These are phyloP conservation scores for Torymus aiolomorphi DNA, from an alignment of 2,888 invertebrate genomes.

Conservation along the genomic window DNA sequence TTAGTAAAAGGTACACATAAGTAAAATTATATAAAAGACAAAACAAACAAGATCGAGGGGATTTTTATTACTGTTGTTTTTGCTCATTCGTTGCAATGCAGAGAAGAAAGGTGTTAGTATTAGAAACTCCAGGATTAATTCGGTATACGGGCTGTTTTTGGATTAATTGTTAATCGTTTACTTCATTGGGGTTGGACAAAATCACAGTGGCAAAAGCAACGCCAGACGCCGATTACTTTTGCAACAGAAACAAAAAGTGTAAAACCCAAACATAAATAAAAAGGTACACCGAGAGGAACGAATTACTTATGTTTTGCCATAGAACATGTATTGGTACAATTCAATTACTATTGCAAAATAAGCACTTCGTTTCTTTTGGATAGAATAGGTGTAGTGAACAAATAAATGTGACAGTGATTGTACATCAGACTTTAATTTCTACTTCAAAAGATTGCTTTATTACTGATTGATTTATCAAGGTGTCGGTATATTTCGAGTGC, in stretches of 20 bases:
- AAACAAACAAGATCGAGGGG: slow-evolving; percentile 36
- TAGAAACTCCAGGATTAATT: neutral
- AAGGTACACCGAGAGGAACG: slow-evolving; percentile 1
- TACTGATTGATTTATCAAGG: slow-evolving; percentile 39
- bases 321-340: too few species aligned
- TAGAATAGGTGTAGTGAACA: slow-evolving; percentile 22
- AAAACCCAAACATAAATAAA: neutral
- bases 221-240: neutral
- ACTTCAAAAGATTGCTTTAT: slow-evolving; percentile 53
- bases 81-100: too few species aligned
- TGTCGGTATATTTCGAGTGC: slow-evolving; percentile 46
- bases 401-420: slow-evolving; percentile 43
- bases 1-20: slow-evolving; percentile 35
- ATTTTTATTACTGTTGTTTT: neutral
- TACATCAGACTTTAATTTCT: slow-evolving; percentile 35
- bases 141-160: neutral
- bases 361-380: neutral
- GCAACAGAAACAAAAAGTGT: neutral
- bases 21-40: slow-evolving; percentile 19
- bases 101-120: slow-evolving; percentile 14
- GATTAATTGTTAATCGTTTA: too few species aligned
- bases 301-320: neutral
- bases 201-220: too few species aligned
- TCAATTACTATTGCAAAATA: neutral
- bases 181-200: too few species aligned